These are phyloP conservation scores for Euwallacea similis DNA, from an alignment of 1,140 invertebrate genomes.

Conservation along the genomic window DNA sequence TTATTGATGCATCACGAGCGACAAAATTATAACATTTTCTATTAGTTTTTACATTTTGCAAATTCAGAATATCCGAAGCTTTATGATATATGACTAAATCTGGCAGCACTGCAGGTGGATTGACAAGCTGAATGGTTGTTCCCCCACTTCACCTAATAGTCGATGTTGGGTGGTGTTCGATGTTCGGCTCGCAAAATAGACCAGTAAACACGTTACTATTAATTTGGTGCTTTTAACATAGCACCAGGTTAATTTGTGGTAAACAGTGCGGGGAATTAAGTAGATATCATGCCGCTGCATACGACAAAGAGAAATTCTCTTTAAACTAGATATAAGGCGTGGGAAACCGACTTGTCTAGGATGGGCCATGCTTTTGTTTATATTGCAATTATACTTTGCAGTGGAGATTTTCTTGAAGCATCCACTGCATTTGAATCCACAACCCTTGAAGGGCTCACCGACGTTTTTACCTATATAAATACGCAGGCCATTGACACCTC, in stretches of 20 bases:
- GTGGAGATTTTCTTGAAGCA: constrained; percentile 2
- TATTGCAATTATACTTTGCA: constrained; percentile 43
- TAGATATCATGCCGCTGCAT: constrained; percentile 1
- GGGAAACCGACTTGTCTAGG: constrained; percentile 36
- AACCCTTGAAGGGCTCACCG: not conserved
- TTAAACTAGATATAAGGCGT: constrained; percentile 16
- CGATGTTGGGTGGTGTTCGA: constrained; percentile 24
- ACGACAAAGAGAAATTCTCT: constrained; percentile 17
- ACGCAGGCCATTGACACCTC: not conserved
- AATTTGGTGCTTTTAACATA: constrained; percentile 13
- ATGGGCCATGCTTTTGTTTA: constrained; percentile 51
- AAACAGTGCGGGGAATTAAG: not conserved
- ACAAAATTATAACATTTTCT: too few relatives aligned
- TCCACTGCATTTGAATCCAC: too few relatives aligned
- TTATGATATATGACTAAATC: too few relatives aligned
- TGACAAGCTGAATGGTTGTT: not conserved
- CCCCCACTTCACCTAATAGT: constrained; percentile 11
- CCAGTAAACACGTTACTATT: constrained; percentile 25
- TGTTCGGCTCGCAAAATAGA: constrained; percentile 5
- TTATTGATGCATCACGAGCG: too few relatives aligned
- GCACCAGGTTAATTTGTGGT: constrained; percentile 2
- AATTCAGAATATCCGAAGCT: too few relatives aligned
- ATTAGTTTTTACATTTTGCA: too few relatives aligned
- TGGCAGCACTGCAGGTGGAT: not conserved
- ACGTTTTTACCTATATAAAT: not conserved